Evolutionary conservation across 1,140 invertebrate genomes (phyloP), one percentile per base, ranked within the genome.

Genomic region (Ladona fulva): DNA sequence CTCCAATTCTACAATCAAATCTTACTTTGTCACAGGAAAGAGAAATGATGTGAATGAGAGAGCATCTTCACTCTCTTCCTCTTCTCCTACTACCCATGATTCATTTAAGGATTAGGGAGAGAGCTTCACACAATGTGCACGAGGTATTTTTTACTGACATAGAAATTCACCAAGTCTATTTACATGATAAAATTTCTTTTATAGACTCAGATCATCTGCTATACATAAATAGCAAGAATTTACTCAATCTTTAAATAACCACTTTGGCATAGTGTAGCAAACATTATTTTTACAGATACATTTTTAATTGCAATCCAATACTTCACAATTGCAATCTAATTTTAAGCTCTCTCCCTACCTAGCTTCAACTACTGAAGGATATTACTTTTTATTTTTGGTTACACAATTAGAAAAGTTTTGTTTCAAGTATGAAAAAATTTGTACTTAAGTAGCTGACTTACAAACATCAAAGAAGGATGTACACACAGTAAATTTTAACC

Each of bases 381-480:
- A 37, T 37, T 37, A 66, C n/a, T 3, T 66, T 66, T 66, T 66
- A 66, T 66, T 66, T 66, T 66, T 66, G 52, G 52, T 66, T 66
- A 66, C 52, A 66, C 52, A 66, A 66, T 19, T 66, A 66, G 52
- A 66, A 66, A 66, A 66, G 52, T 66, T n/a, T n/a, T 66, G 52
- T 66, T 22, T 66, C 52, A 66, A 66, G 52, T 66, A 66, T 66
- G 52, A 66, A 66, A 66, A 66, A 66, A 66, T 66, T 66, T 66
- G 52, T 66, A 66, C 52, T 66, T 66, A 66, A 66, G 52, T 66
- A 66, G n/a, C 52, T 66, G 52, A 66, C 52, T 66, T 66, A 66
- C 52, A 66, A 66, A 66, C 52, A 66, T 66, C 52, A 66, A 66
- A 66, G 52, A 66, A 66, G 52, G 52, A 66, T 66, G 52, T 66